These are phyloP conservation scores for Paramuricea clavata DNA, from an alignment of 92 coral and sea anemone species.

Conservation along the genomic window DNA sequence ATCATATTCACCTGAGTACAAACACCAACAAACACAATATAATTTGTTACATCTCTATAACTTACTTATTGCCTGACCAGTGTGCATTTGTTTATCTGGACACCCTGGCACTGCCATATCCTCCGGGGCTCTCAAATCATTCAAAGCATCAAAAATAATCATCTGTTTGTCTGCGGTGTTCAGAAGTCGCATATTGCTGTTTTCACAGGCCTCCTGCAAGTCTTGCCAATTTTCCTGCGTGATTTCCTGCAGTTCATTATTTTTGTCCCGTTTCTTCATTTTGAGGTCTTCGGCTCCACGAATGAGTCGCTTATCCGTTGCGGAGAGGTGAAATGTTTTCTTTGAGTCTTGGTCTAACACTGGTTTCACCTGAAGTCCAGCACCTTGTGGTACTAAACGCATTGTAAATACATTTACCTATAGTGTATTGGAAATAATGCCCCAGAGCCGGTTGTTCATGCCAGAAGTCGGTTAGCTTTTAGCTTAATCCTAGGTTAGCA, in stretches of 20 bases:
- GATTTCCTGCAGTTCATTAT: conserved; percentile 86
- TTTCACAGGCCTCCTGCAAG: conserved; percentile 72
- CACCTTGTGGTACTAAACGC: conserved; percentile 74
- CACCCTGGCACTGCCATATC: conserved; percentile 90
- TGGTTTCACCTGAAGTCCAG: conserved; percentile 78
- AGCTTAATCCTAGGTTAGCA: too few relatives aligned
- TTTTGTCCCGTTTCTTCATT: conserved; percentile 78
- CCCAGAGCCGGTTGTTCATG: too few relatives aligned
- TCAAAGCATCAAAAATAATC: conserved; percentile 74
- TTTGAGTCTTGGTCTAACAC: conserved; percentile 81
- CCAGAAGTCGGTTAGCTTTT: too few relatives aligned
- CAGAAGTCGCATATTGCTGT: conserved; percentile 78
- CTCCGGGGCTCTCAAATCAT: conserved; percentile 73
- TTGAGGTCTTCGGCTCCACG: conserved; percentile 89
- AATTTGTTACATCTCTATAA: neutral
- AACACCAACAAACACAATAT: too few relatives aligned
- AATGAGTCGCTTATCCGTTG: conserved; percentile 76
- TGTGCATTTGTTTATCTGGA: conserved; percentile 75
- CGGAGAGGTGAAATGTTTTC: conserved; percentile 90
- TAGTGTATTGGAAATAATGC: too few relatives aligned
- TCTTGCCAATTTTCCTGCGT: conserved; percentile 73
- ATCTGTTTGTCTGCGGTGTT: conserved; percentile 79
- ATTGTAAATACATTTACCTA: neutral
- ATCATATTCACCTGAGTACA: too few relatives aligned
- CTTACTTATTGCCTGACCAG: conserved; percentile 85